Conservation (phyloP, 2,888 invertebrate species). For the Hydrotaea cyrtoneurina region DNA sequence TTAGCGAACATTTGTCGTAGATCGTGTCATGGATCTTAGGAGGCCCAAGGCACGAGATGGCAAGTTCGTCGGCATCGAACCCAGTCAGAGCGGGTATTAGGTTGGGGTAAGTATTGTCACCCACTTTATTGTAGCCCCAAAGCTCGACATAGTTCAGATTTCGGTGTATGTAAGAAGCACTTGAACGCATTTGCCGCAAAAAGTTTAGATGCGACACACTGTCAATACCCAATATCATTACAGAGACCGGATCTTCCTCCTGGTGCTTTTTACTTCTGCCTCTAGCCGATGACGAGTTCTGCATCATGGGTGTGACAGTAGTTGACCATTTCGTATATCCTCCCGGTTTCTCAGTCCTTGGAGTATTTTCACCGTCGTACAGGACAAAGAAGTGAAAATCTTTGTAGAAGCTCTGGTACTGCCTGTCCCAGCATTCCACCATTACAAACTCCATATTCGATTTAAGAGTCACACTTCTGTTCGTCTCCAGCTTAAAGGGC, state of each 20-base stretch:
- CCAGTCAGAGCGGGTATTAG: conserved; percentile 91
- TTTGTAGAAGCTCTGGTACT: conserved; percentile 83
- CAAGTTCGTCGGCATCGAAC: conserved; percentile 84
- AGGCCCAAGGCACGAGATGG: conserved; percentile 84
- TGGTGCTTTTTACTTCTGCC: conserved; percentile 17
- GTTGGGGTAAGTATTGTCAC: conserved; percentile 96
- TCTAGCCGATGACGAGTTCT: conserved; percentile 27
- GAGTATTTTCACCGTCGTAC: conserved; percentile 22
- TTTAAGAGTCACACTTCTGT: conserved; percentile 72
- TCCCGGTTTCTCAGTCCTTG: not conserved
- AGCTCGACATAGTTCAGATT: conserved; percentile 84
- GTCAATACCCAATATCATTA: conserved; percentile 92
- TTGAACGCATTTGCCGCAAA: conserved; percentile 90
- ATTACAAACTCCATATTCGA: conserved; percentile 84
- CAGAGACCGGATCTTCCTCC: conserved; percentile 81
- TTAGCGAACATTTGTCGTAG: conserved; percentile 90
- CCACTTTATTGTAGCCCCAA: conserved; percentile 95
- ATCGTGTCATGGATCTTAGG: conserved; percentile 78
- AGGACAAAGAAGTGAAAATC: conserved; percentile 84
- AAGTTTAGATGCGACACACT: conserved; percentile 93
- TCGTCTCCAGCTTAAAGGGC: conserved; percentile 70
- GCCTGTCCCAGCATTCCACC: conserved; percentile 83
- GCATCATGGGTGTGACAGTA: not conserved
- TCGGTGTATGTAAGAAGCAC: conserved; percentile 83
- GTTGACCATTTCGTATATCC: not conserved